Conservation (phyloP, 1,140 invertebrate genomes). For the Ceratosolen solmsi region DNA sequence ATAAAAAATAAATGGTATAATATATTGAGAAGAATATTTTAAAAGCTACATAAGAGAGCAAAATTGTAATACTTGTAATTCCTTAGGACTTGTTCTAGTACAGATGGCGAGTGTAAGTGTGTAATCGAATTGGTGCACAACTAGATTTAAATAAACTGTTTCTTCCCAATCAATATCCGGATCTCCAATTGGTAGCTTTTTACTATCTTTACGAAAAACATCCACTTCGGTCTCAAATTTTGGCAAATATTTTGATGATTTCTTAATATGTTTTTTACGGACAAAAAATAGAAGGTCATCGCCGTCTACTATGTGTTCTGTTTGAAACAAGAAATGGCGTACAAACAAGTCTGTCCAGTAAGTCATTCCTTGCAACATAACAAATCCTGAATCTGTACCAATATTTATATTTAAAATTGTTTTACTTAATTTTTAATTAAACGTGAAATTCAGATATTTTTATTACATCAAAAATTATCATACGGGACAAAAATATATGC, state of each 20-base stretch:
- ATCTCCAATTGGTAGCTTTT: constrained; percentile 95
- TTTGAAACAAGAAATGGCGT: constrained; percentile 93
- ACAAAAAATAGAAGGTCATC: constrained; percentile 98
- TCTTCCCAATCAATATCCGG: constrained; percentile 99
- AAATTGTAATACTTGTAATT: constrained; percentile 95
- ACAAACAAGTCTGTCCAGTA: constrained; percentile 98
- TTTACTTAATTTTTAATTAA: background rate
- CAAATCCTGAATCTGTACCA: constrained; percentile 86
- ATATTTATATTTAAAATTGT: background rate
- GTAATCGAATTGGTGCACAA: constrained; percentile 99
- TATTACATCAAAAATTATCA: too few species aligned
- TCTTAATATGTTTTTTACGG: constrained; percentile 90
- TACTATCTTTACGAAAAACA: constrained; percentile 96
- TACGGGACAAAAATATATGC: too few species aligned
- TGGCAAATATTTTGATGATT: constrained; percentile 86
- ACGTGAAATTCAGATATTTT: too few species aligned
- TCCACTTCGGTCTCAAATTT: constrained; percentile 96
- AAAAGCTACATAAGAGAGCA: too few species aligned
- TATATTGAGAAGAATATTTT: too few species aligned
- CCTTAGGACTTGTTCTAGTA: constrained; percentile 96
- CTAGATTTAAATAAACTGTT: constrained; percentile 98
- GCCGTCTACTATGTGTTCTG: constrained; percentile 87
- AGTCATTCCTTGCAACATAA: constrained; percentile 91
- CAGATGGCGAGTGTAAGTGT: constrained; percentile 97
- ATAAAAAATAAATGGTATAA: constrained; percentile 51